Evolutionary conservation across 37 sponge, comb jelly and placozoan genomes (phyloP), one percentile per base, ranked within the genome.

Genomic region (Spongia lamella): DNA sequence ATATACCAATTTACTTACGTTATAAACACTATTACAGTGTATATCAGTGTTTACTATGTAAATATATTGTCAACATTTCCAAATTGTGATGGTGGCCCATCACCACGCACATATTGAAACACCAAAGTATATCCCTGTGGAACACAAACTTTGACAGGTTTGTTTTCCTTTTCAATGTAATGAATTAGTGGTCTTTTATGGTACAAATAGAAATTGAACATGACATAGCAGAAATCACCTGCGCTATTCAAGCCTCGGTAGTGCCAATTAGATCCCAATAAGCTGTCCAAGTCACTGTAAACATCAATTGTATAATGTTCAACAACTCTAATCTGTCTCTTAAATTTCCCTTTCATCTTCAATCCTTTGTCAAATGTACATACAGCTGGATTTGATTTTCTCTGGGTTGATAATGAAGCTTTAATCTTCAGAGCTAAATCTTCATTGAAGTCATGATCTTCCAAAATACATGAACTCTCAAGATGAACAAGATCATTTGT

Each of bases 181-280:
- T 75, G 63, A 7, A 47, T 47, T 19, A 62, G 13, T 17, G 27
- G 50, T 26, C 53, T 61, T 1, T 49, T 7, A 0, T 1, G 15
- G 1, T 47, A 17, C 17, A 75, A 29, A 29, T 75, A 75, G 34
- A 61, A 75, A 4, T 75, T 19, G 1, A 38, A 33, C 14, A 60
- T 21, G 17, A 51, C 76, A 38, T 62, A 75, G 38, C 76, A 38
- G 27, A 47, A 75, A 51, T 75, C 76, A 22, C 63, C 76, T 25
- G 36, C 43, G 1, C 14, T 2, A 75, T 75, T 75, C 0, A 75
- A 15, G 0, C 76, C 76, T 7, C 76, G 26, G 22, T 61, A 26
- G 43, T 51, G 36, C 76, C 76, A 75, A 26, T 62, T 61, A n/a
- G 35, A 2, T 62, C 76, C 76, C 3, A 75, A 19, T 47, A 75